A percentile compares a stretch with the other conserved stretches of the same genome.
Evolutionary conservation across 1,140 invertebrate genomes (phyloP).

Genomic region (Phymastichus coffea): DNA sequence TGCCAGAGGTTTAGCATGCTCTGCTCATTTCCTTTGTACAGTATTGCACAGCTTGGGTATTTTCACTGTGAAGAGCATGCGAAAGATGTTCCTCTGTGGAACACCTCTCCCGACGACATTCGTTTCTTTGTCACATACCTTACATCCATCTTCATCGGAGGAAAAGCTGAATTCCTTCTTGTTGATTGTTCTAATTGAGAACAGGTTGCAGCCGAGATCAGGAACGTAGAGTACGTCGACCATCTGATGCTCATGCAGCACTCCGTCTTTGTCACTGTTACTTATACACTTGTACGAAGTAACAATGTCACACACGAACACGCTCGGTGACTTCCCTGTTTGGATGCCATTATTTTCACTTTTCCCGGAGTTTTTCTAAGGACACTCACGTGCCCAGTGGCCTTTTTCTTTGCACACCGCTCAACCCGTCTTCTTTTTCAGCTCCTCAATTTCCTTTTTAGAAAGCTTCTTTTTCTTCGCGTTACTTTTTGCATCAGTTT

Average conservation of each 20-base stretch:
- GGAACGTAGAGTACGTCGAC: conserved; percentile 12
- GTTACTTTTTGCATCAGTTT: too few relatives aligned
- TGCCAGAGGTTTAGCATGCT: background rate
- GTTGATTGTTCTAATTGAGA: conserved; percentile 16
- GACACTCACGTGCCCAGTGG: background rate
- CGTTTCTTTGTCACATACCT: background rate
- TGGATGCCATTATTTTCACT: too few relatives aligned
- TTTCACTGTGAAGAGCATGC: conserved; percentile 18
- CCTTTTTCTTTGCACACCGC: too few relatives aligned
- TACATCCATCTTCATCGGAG: background rate
- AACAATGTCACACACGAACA: background rate
- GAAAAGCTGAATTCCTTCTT: conserved; percentile 6
- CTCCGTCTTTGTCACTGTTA: background rate
- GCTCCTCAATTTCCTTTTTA: too few relatives aligned
- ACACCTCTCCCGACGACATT: background rate
- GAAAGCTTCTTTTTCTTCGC: too few relatives aligned
- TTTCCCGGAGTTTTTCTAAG: background rate
- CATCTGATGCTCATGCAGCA: background rate
- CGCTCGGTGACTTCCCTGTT: background rate
- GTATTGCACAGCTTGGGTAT: background rate
- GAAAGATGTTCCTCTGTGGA: conserved; percentile 8
- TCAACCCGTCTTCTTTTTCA: too few relatives aligned
- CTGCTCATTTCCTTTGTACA: background rate
- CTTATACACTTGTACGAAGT: background rate
- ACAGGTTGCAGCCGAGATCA: conserved; percentile 16